Percentiles rank a stretch among this genome's conserved stretches.
These are phyloP conservation scores for Eptesicus fuscus DNA, from an alignment of 2,113 vertebrate species.

Conservation along the genomic window DNA sequence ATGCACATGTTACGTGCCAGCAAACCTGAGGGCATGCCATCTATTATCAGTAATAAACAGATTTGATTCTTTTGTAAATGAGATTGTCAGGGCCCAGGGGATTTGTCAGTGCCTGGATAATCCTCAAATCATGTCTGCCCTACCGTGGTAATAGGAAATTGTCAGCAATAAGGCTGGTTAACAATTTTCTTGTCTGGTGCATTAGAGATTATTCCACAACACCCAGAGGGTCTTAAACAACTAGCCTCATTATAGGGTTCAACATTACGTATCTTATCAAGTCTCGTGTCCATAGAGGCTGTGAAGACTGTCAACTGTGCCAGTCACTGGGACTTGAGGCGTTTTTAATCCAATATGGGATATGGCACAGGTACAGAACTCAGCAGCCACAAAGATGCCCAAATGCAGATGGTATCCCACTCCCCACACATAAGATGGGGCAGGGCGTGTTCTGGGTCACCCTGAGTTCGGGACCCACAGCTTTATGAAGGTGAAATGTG, in stretches of 20 bases:
- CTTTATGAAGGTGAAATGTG: neutral
- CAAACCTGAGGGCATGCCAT: slow-evolving; percentile 25
- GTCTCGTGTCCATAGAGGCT: neutral
- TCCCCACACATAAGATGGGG: fast-evolving
- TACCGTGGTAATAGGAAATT: slow-evolving; percentile 40
- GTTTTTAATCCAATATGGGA: neutral
- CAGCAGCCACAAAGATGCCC: neutral
- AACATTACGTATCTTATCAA: slow-evolving; percentile 9
- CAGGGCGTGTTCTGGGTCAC: neutral
- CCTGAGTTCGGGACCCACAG: neutral
- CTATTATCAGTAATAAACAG: slow-evolving; percentile 71
- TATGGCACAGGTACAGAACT: neutral
- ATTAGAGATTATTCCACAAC: slow-evolving; percentile 65
- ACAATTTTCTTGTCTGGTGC: slow-evolving; percentile 68
- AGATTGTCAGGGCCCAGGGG: slow-evolving; percentile 74
- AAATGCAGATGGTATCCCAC: too few species aligned
- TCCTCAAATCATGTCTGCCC: slow-evolving; percentile 70
- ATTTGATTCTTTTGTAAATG: slow-evolving; percentile 56
- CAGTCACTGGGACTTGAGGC: neutral
- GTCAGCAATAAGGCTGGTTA: slow-evolving; percentile 72
- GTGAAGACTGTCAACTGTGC: neutral
- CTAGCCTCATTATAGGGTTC: neutral
- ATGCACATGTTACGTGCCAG: slow-evolving; percentile 24
- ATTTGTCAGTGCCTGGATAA: slow-evolving; percentile 75
- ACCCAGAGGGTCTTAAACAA: slow-evolving; percentile 39